Base-by-base conservation (phyloP, 2,888 invertebrate genomes). In the Ophion ventricosus region DNA sequence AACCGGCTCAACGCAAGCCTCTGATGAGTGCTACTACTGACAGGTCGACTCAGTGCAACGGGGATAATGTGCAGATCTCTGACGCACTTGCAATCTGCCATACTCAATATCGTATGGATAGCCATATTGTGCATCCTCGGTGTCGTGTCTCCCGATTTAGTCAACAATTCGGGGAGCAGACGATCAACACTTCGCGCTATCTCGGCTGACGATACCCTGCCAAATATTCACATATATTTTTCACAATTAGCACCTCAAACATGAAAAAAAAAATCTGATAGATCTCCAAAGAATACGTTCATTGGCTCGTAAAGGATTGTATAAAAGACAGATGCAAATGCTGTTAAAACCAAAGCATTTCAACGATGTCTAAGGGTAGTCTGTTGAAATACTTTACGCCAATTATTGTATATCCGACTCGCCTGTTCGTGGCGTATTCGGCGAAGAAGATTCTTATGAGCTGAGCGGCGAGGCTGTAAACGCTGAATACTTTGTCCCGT, bases 61-160 rank as follows among this genome's bases (percentile, higher is more conserved):
- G 98, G 97, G 85, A 98, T 97, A 84, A 97, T 94, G 93, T 97
- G 97, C 79, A 97, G 95, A 87, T 96, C 96, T 92, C 97, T 96
- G 80, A 97, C 97, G 91, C 96, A 96, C 35, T 96, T 96, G 89
- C 97, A 97, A 88, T 97, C 97, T 0, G 97, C 97, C 91, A 98
- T 96, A 82, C 97, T 97, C 35, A 98, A 95, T 84, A 98, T 97
- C 0, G 97, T 97, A 91, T 98, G 97, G 85, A 97, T 97, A 0
- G 98, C 98, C 90, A 98, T 96, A 85, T 97, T 97, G 91, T 98
- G 97, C 76, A 97, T 96, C 35, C 98, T 94, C 0, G 97, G 96
- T 0, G 97, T 97, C 0, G 97, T 97, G 93, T 98, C 98, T 0
- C 98, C 98, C 57, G 97, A 97, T 89, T 98, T 97, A 0, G 97